Evolutionary conservation across 2,888 invertebrate genomes (phyloP), one percentile per base, ranked within the genome.

Genomic region (Hirudinaria manillensis): DNA sequence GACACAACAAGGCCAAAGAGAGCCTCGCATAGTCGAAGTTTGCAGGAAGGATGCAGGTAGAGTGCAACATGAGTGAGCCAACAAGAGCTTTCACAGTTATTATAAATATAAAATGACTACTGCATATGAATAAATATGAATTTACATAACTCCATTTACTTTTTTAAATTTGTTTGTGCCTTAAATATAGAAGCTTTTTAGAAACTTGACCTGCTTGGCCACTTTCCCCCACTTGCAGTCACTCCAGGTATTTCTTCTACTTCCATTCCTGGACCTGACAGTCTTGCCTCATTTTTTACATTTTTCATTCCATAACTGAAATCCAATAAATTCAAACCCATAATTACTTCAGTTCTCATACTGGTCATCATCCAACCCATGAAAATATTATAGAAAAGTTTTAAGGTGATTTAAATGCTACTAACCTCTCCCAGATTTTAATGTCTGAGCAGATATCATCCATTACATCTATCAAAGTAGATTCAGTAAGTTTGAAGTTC

Each of bases 161-260:
- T n/a, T n/a, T n/a, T n/a, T n/a, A n/a, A n/a, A n/a, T n/a, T n/a
- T n/a, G n/a, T n/a, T n/a, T n/a, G n/a, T n/a, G n/a, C n/a, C n/a
- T n/a, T n/a, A n/a, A n/a, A n/a, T n/a, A n/a, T n/a, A n/a, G n/a
- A 36, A 10, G 36, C 10, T 6, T 6, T 7, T 45, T 45, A 45
- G 16, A 45, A 10, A 16, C 1, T 45, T 10, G 24, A 84, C 84
- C 85, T 84, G 56, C 76, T 74, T 32, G 84, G 83, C 85, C 85
- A 85, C 78, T 80, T 83, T 21, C 85, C 85, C 19, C 85, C 85
- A 72, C 83, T 84, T 66, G 83, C 83, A 79, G 84, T 83, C 70
- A 85, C 82, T 0, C 85, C 85, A 21, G 84, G 83, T 7, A 79
- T 77, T 13, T 83, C 80, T 27, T 79, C 80, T 27, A 81, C 80